Evolutionary conservation across 2,888 invertebrate species (phyloP).

Genomic region (Diabrotica balteata): DNA sequence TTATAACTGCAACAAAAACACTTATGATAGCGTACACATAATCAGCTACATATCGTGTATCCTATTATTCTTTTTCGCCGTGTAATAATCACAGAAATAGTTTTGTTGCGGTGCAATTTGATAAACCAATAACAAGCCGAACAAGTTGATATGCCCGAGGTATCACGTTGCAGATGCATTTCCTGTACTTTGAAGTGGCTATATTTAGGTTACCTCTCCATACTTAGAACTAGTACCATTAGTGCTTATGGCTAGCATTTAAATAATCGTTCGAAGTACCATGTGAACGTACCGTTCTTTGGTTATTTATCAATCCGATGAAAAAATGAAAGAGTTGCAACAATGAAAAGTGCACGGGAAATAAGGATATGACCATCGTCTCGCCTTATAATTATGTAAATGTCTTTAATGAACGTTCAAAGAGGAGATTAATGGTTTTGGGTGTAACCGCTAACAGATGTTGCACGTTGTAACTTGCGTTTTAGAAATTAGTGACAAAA

Average conservation of each 20-base stretch:
- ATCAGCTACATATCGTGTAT: too few relatives aligned
- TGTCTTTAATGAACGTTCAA: neutral
- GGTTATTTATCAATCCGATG: slow-evolving; percentile 1
- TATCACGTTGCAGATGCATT: slow-evolving; percentile 35
- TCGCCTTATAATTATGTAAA: slow-evolving; percentile 4
- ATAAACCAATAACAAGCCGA: slow-evolving; percentile 34
- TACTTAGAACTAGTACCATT: slow-evolving; percentile 37
- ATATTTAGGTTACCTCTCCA: slow-evolving; percentile 39
- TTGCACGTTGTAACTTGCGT: too few relatives aligned
- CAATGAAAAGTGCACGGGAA: slow-evolving; percentile 14
- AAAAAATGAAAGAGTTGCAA: slow-evolving; percentile 7
- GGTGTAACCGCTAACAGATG: too few relatives aligned
- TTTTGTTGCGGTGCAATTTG: slow-evolving; percentile 27
- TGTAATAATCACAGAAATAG: slow-evolving; percentile 4
- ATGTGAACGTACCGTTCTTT: slow-evolving; percentile 17
- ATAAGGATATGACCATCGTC: slow-evolving; percentile 7
- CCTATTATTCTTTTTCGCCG: too few relatives aligned
- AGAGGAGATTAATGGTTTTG: too few relatives aligned
- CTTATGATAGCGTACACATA: too few relatives aligned
- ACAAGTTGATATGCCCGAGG: slow-evolving; percentile 38
- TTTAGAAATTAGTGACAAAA: too few relatives aligned
- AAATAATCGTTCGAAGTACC: slow-evolving; percentile 22
- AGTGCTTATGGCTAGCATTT: slow-evolving; percentile 25
- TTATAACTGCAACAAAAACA: too few relatives aligned
- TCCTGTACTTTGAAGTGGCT: slow-evolving; percentile 39